A percentile compares a stretch with the other conserved stretches of the same genome.
Evolutionary conservation across 2,797 vertebrate genomes (phyloP).

Genomic region (Muraenolepis orangiensis): DNA sequence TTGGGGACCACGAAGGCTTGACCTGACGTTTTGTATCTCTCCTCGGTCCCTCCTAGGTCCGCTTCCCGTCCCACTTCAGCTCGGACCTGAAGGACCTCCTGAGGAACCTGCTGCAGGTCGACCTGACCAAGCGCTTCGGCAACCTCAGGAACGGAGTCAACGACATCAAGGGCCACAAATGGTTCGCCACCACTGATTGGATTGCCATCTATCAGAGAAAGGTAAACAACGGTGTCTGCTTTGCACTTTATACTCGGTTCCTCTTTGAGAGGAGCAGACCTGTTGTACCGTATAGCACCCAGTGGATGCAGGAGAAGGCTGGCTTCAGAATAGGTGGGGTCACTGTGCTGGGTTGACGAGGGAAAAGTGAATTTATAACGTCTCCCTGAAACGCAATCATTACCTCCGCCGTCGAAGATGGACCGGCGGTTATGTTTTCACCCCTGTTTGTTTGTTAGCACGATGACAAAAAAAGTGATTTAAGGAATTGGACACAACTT

Average conservation of each 20-base stretch:
- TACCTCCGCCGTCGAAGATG: too few relatives aligned
- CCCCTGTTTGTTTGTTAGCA: too few relatives aligned
- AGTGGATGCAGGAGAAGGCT: background rate
- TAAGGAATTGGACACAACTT: too few relatives aligned
- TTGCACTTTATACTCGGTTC: too few relatives aligned
- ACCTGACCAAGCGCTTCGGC: constrained; percentile 97
- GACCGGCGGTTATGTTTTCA: too few relatives aligned
- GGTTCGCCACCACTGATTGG: constrained; percentile 99
- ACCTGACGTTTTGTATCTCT: background rate
- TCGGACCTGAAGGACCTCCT: constrained; percentile 97
- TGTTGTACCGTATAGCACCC: too few relatives aligned
- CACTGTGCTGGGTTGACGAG: background rate
- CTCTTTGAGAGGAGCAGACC: background rate
- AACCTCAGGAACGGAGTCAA: constrained; percentile 99
- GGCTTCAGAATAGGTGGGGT: background rate
- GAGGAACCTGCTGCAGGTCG: constrained; percentile 97
- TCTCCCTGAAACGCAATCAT: background rate
- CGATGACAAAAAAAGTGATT: too few relatives aligned
- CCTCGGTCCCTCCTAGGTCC: constrained; percentile 82
- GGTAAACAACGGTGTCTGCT: constrained; percentile 76
- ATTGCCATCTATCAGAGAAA: constrained; percentile 99
- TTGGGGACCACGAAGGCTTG: background rate
- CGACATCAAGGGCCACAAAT: constrained; percentile 99
- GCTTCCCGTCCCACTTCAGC: constrained; percentile 99
- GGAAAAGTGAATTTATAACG: too few relatives aligned